These are phyloP conservation scores for Petrolisthes manimaculis DNA, from an alignment of 2,888 invertebrate species.

Conservation along the genomic window DNA sequence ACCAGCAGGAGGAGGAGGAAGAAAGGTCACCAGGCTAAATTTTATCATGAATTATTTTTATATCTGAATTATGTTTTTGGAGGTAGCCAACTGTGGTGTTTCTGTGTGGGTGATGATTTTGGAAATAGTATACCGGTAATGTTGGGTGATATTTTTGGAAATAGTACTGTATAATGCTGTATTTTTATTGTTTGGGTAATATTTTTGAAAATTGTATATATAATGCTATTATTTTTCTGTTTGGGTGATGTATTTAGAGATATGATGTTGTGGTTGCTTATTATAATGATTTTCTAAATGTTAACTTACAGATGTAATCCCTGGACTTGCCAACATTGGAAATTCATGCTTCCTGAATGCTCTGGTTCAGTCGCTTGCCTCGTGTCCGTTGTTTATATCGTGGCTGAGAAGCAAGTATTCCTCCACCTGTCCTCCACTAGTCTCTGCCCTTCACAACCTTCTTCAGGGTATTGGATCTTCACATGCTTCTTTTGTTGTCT, in stretches of 20 bases:
- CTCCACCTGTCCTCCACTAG: slow-evolving; percentile 36
- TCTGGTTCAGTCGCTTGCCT: slow-evolving; percentile 88
- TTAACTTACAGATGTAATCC: slow-evolving; percentile 59
- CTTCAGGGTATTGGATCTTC: slow-evolving; percentile 30
- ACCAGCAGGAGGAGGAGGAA: slow-evolving; percentile 29
- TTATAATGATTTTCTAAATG: neutral
- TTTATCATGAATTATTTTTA: no score
- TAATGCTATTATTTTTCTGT: neutral
- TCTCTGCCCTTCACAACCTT: slow-evolving; percentile 42
- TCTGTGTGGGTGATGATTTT: no score
- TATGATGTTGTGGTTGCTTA: neutral
- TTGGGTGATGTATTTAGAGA: neutral
- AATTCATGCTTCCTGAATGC: slow-evolving; percentile 95
- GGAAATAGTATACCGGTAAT: no score
- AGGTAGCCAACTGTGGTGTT: no score
- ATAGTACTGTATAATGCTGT: neutral
- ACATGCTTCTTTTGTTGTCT: no score
- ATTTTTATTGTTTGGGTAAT: neutral
- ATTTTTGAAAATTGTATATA: neutral
- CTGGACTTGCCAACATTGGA: slow-evolving; percentile 89
- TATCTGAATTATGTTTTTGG: no score
- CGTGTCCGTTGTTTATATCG: slow-evolving; percentile 84
- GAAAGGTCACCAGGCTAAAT: neutral
- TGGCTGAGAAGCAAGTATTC: slow-evolving; percentile 76
- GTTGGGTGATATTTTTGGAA: neutral